Evolutionary conservation across 2,797 vertebrate species (phyloP), one percentile per base, ranked within the genome.

Genomic region (Ctenopoma multispine): DNA sequence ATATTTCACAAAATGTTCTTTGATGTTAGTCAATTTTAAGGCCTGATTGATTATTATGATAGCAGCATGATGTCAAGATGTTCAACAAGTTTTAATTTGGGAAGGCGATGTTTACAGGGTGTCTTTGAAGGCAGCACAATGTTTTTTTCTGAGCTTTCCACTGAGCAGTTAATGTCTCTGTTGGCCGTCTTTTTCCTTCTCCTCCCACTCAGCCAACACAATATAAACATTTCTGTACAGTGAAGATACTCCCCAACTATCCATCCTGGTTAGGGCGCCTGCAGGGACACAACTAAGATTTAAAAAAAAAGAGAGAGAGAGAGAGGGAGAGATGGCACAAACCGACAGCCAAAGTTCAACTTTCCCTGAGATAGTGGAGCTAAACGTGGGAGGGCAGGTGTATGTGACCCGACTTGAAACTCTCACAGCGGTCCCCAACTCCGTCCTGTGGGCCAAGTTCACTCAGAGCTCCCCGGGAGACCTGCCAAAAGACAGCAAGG

Each of bases 331-430:
- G 1, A 96, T 95, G 93, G 94, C 95, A 34, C 95, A 94, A 34
- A 94, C 91, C 51, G 93, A 85, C 31, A 87, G 66, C 18, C 62
- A 72, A 17, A 75, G 54, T 53, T 69, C 64, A 50, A 67, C 61
- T 68, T 94, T 90, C 93, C 93, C 96, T 0, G 96, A 97, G 44
- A 95, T 98, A 18, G 93, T 98, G 58, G 97, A 99, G 90, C 94
- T 99, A 24, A 97, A 98, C n/a, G 96, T 99, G 69, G 97, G 97
- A 0, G 96, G 97, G 0, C 97, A 98, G 90, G 95, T 97, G 77
- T 98, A 98, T 54, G 95, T 97, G 80, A 98, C 97, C 72, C 94
- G 95, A 0, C 95, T 95, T 27, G 92, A 95, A 51, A 98, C 97
- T 57, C 91, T 99, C 77, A 90, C 92, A 6, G 94, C 94, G 20